Evolutionary conservation across 2,113 vertebrate species (phyloP).

Genomic region (Corythaixoides concolor): DNA sequence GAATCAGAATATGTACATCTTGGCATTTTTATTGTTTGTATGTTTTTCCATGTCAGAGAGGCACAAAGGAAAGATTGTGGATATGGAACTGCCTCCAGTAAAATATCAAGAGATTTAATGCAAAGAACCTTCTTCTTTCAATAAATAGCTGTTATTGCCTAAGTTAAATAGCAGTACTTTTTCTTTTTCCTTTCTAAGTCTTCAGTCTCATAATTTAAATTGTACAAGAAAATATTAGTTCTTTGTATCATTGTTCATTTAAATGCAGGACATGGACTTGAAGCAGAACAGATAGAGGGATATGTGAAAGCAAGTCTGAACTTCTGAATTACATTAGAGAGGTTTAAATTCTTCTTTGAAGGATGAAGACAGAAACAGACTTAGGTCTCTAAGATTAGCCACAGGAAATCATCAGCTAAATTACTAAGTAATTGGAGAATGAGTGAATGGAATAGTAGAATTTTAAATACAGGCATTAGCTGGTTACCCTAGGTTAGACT

Average conservation of each 20-base stretch:
- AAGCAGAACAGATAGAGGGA: constrained; percentile 42
- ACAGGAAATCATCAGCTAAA: constrained; percentile 58
- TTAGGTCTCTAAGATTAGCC: constrained; percentile 56
- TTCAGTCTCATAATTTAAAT: constrained; percentile 36
- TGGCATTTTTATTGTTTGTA: neutral
- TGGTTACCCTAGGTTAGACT: neutral
- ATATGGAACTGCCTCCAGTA: neutral
- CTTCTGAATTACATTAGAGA: constrained; percentile 54
- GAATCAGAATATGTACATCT: neutral
- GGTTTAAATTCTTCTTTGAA: constrained; percentile 61
- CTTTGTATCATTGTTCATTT: constrained; percentile 53
- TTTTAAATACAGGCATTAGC: constrained; percentile 10
- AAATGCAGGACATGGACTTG: constrained; percentile 37
- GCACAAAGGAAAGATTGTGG: neutral
- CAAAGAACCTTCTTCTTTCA: neutral
- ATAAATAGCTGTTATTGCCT: neutral
- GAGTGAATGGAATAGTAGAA: constrained; percentile 12
- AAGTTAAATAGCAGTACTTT: neutral
- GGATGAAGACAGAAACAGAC: constrained; percentile 41
- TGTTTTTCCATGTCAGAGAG: neutral
- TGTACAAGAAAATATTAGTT: constrained; percentile 27
- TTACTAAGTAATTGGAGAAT: constrained; percentile 56
- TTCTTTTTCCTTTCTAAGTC: neutral
- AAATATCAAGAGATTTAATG: neutral
- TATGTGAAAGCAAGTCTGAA: constrained; percentile 53